Evolutionary conservation across 2,888 invertebrate species (phyloP).

Genomic region (Athalia rosae): DNA sequence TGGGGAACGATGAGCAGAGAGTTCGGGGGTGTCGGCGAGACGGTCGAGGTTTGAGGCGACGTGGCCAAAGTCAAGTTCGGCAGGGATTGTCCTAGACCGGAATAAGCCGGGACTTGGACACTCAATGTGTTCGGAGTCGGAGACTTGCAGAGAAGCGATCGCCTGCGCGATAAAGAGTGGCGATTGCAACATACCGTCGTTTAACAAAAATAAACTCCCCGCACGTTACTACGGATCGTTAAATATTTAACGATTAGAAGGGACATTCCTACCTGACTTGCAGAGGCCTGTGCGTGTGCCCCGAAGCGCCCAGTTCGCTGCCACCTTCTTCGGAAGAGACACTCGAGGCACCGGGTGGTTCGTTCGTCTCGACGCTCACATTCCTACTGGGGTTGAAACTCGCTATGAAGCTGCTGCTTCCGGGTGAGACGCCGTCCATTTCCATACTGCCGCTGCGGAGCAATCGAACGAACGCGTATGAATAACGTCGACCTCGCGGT

Average conservation of each 20-base stretch:
- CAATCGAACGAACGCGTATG: neutral
- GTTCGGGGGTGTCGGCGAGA: slow-evolving; percentile 71
- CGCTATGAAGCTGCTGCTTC: slow-evolving; percentile 68
- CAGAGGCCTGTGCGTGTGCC: slow-evolving; percentile 67
- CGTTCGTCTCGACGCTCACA: slow-evolving; percentile 73
- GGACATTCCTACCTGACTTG: slow-evolving; percentile 63
- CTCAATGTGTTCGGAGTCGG: slow-evolving; percentile 83
- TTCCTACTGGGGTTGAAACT: slow-evolving; percentile 70
- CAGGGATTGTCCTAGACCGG: slow-evolving; percentile 85
- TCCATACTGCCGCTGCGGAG: slow-evolving; percentile 69
- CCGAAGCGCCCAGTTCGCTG: slow-evolving; percentile 57
- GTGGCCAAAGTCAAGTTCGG: slow-evolving; percentile 81
- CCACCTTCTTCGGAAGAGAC: slow-evolving; percentile 72
- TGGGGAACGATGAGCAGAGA: slow-evolving; percentile 73
- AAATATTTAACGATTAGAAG: slow-evolving; percentile 15
- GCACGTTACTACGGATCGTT: neutral
- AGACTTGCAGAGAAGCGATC: slow-evolving; percentile 72
- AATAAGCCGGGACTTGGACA: slow-evolving; percentile 81
- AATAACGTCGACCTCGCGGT: too few species aligned
- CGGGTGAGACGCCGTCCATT: slow-evolving; percentile 71
- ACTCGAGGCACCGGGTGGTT: slow-evolving; percentile 72
- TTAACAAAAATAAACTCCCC: slow-evolving; percentile 2
- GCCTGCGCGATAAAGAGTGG: slow-evolving; percentile 57
- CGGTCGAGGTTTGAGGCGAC: slow-evolving; percentile 71
- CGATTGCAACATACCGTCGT: too few species aligned